Conservation (phyloP, 1,140 invertebrate genomes). For the Cotesia glomerata region DNA sequence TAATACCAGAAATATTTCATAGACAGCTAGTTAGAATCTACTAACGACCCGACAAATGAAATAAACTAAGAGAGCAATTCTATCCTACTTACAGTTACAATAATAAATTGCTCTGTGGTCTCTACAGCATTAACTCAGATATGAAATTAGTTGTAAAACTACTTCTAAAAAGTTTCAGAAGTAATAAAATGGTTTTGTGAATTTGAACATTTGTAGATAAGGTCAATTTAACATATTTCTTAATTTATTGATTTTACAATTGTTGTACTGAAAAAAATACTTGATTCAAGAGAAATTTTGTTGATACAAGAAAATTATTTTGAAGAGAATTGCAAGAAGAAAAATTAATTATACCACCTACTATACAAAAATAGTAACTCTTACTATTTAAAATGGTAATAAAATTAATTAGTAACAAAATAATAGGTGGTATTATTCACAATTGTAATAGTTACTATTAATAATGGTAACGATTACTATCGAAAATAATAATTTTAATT, state of each 20-base stretch:
- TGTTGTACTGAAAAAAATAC: too few relatives aligned
- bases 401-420: too few relatives aligned
- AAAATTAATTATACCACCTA: too few relatives aligned
- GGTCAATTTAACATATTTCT: background rate
- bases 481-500: too few relatives aligned
- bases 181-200: background rate
- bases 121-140: background rate
- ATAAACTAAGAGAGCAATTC: constrained; percentile 9
- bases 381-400: too few relatives aligned
- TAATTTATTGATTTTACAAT: background rate
- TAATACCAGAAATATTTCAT: background rate
- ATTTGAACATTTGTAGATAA: background rate
- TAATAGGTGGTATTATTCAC: too few relatives aligned
- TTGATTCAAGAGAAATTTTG: too few relatives aligned
- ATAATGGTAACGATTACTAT: too few relatives aligned
- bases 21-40: background rate
- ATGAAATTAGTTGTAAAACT: constrained; percentile 25
- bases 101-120: background rate
- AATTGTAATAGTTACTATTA: too few relatives aligned
- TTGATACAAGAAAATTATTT: too few relatives aligned
- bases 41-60: background rate
- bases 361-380: too few relatives aligned
- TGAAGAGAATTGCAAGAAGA: too few relatives aligned
- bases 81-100: background rate
- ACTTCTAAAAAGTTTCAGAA: background rate